These are phyloP conservation scores for Tinamus major DNA, from an alignment of 2,797 vertebrate species.

Conservation along the genomic window DNA sequence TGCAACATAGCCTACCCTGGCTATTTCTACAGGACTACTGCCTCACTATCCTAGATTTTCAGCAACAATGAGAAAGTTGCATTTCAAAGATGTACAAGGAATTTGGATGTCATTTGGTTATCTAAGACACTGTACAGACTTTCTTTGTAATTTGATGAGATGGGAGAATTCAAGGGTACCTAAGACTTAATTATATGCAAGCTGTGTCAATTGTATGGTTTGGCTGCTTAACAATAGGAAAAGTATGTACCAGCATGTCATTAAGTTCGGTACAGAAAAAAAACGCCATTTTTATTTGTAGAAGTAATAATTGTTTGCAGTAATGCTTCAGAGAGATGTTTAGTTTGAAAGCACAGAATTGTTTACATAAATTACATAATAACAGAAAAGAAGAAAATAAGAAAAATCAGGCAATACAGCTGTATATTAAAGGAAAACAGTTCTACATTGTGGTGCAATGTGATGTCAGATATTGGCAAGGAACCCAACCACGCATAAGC, in stretches of 20 bases:
- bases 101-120: background rate
- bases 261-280: background rate
- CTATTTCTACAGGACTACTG: background rate
- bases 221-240: background rate
- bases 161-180: background rate
- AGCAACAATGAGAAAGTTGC: background rate
- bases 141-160: background rate
- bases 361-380: background rate
- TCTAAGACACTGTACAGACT: background rate
- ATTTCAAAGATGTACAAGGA: background rate
- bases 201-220: background rate
- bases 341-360: constrained; percentile 1
- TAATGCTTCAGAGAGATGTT: background rate
- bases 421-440: background rate
- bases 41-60: background rate
- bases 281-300: background rate
- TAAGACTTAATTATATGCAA: background rate
- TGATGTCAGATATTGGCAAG: background rate
- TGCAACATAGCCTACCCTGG: background rate
- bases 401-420: background rate
- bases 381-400: background rate
- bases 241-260: background rate
- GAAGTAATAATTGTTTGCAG: background rate
- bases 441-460: background rate
- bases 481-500: background rate